Base-by-base conservation (phyloP, 2,797 vertebrate species). In the Propithecus perrieri region DNA sequence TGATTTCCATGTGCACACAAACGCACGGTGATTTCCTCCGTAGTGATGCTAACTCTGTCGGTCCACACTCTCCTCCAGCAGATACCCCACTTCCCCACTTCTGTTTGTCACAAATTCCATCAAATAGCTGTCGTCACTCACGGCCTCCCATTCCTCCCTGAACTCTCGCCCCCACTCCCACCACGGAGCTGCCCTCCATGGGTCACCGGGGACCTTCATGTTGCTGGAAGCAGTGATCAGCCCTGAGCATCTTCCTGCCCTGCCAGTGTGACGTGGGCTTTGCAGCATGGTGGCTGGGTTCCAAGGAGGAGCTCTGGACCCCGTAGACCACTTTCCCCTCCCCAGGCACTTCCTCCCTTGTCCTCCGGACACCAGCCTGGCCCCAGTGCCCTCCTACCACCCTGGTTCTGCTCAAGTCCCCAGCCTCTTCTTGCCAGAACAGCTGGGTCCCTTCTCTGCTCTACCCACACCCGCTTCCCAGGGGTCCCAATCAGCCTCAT, bases 11-110 rank as follows among this genome's bases (percentile, higher is more conserved):
- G 33, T 28, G 63, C n/a, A 7, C 63, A 35, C 24, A 7, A 28
- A 17, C 13, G 2, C 2, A 9, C 0, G 11, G 17, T 7, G 1
- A 1, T 7, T 22, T 13, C 24, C 43, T 50, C 46, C 7, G 0
- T 2, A 18, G 33, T 15, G n/a, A 71, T 15, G n/a, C 8, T 13
- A 10, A 13, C 8, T 57, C 48, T 18, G 38, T 26, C 8, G 18
- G 28, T 20, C 41, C 15, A 35, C 41, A 24, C 38, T 24, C 78
- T 30, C 53, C 35, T 80, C 30, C 18, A 59, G 24, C 7, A 22
- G 20, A 28, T 33, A 33, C 30, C 30, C 41, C 38, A 33, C 10
- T 22, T 38, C n/a, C 35, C 43, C 13, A 12, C 57, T 28, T 50
- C 30, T 33, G 14, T 76, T 76, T 85, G 28, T 12, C 53, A 18